Conservation (phyloP, 2,113 vertebrate species). For the Chaenogobius annularis region DNA sequence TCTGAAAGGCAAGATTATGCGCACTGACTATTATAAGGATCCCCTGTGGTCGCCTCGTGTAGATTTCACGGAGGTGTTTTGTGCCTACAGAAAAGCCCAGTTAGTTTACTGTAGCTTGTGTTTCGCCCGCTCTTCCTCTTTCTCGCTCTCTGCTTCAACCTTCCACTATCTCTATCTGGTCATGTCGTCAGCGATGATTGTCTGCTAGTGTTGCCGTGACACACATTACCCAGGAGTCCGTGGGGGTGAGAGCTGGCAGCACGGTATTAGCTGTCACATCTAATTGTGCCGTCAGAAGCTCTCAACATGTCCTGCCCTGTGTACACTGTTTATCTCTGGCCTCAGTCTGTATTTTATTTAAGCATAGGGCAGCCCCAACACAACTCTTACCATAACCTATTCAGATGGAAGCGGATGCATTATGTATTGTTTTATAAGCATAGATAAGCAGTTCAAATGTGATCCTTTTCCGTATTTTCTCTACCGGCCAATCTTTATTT, state of each 20-base stretch:
- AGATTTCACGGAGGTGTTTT: slow-evolving; percentile 30
- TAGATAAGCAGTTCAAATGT: neutral
- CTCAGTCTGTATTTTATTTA: neutral
- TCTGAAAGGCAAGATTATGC: slow-evolving; percentile 32
- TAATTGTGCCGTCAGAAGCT: slow-evolving; percentile 40
- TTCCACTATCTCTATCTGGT: slow-evolving; percentile 46
- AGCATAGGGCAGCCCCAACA: neutral
- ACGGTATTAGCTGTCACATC: slow-evolving; percentile 57
- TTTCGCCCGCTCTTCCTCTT: slow-evolving; percentile 16
- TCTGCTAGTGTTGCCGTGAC: slow-evolving; percentile 56
- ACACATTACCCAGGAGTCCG: slow-evolving; percentile 50
- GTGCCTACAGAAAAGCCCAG: slow-evolving; percentile 33
- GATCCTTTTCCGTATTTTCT: neutral
- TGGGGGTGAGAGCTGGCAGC: slow-evolving; percentile 29
- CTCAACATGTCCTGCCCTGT: slow-evolving; percentile 13
- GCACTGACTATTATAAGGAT: slow-evolving; percentile 47
- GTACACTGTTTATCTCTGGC: slow-evolving; percentile 19
- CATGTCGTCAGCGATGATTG: slow-evolving; percentile 46
- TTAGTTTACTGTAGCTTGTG: slow-evolving; percentile 12
- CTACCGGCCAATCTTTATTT: too few species aligned
- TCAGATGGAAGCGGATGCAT: neutral
- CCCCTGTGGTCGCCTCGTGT: slow-evolving; percentile 44
- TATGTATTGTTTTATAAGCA: neutral
- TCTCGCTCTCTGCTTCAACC: slow-evolving; percentile 29
- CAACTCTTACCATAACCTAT: neutral